Conservation (phyloP, 2,113 vertebrate species). For the Genyomyrus donnyi region DNA sequence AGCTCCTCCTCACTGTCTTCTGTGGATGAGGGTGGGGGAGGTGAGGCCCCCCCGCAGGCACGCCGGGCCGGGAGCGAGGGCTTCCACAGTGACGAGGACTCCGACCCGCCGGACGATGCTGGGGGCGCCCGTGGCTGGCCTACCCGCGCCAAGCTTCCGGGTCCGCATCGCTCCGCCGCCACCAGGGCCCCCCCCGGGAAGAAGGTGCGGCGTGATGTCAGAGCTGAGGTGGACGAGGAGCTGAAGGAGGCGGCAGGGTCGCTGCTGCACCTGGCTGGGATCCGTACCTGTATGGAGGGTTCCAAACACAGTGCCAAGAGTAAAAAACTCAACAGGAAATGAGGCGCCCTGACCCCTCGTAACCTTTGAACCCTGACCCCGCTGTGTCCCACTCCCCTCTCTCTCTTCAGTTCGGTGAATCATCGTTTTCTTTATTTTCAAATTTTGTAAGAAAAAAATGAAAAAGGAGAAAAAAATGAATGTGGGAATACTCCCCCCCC, state of each 20-base stretch:
- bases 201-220: conserved; percentile 64
- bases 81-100: conserved; percentile 88
- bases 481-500: conserved; percentile 48
- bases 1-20: conserved; percentile 71
- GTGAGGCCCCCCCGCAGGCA: conserved; percentile 65
- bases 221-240: conserved; percentile 91
- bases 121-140: conserved; percentile 40
- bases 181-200: conserved; percentile 60
- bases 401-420: conserved; percentile 56
- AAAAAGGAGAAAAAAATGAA: neutral
- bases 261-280: conserved; percentile 90
- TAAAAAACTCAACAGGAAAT: conserved; percentile 87
- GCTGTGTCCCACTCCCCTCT: conserved; percentile 53
- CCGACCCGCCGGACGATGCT: conserved; percentile 70
- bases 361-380: conserved; percentile 50
- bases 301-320: conserved; percentile 81
- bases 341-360: conserved; percentile 43
- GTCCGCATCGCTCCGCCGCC: conserved; percentile 43
- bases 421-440: conserved; percentile 56
- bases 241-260: conserved; percentile 96
- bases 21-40: conserved; percentile 77
- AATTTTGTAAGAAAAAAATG: conserved; percentile 58
- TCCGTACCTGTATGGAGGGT: conserved; percentile 80
- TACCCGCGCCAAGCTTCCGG: conserved; percentile 36
- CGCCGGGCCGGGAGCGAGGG: conserved; percentile 80